These are phyloP conservation scores for Dinomys branickii DNA, from an alignment of 2,113 vertebrate species.

Conservation along the genomic window DNA sequence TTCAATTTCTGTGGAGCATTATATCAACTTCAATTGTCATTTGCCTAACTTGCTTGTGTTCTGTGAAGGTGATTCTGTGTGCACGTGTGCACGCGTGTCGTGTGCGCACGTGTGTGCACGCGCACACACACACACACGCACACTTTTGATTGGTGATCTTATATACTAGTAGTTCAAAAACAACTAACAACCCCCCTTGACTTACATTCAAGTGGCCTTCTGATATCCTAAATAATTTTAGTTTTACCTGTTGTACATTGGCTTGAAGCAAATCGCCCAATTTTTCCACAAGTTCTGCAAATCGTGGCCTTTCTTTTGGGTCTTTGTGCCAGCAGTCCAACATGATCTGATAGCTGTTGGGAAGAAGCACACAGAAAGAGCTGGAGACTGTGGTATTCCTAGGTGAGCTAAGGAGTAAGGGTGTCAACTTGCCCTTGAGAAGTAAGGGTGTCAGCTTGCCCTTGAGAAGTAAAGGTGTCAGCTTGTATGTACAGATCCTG, in stretches of 20 bases:
- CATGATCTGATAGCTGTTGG: conserved; percentile 94
- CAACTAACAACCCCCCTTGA: background rate
- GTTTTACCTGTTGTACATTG: conserved; percentile 91
- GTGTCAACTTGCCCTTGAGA: accelerated
- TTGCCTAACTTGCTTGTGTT: background rate
- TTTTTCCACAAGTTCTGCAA: conserved; percentile 91
- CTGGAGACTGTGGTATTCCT: background rate
- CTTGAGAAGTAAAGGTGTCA: accelerated
- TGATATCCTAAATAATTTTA: background rate
- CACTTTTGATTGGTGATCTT: background rate
- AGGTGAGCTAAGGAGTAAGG: no score
- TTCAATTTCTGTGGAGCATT: background rate
- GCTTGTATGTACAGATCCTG: background rate
- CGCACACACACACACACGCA: no score
- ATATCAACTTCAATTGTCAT: background rate
- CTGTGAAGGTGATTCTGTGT: background rate
- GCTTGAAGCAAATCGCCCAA: conserved; percentile 94
- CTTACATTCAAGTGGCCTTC: background rate
- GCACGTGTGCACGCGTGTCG: no score
- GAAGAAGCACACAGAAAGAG: background rate
- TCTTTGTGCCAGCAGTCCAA: conserved; percentile 93
- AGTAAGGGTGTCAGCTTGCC: no score
- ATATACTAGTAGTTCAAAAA: background rate
- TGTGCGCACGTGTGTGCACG: no score
- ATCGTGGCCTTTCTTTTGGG: conserved; percentile 91